Evolutionary conservation across 92 coral and sea anemone genomes (phyloP), one percentile per base, ranked within the genome.

Genomic region (Bergia sp.): DNA sequence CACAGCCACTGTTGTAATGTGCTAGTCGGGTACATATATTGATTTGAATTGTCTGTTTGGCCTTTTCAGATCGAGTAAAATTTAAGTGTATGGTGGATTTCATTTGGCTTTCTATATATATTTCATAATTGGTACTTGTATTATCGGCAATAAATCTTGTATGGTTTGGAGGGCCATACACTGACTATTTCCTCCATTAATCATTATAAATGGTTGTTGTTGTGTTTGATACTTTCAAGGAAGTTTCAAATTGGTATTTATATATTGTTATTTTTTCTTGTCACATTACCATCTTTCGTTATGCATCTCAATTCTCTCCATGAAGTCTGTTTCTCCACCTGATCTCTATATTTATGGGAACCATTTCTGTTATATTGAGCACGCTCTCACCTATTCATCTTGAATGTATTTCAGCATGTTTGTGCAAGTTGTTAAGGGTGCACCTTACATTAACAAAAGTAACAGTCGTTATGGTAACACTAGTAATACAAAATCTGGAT

Each of bases 101-200:
- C 29, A 29, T 29, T 29, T 29, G 29, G 29, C 29, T 29, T 29
- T 29, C 29, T 29, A 29, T 29, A 29, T 29, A 29, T 29, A 29
- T 29, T 29, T 29, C 29, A 29, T 29, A 29, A 29, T 29, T 29
- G 29, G 29, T 29, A 29, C 29, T 29, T 29, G 29, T 29, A 29
- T 29, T 29, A 29, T 29, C 29, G 29, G 29, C 29, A 72, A 72
- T 72, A 72, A 72, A 72, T 72, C 7, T 72, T 72, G 76, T 36
- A 36, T 72, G 43, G 76, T 72, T 23, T 29, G 76, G 76, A 72
- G 76, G 76, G 76, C 76, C 76, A 72, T 72, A 72, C 76, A 72
- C 8, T 72, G 43, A 72, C 76, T 29, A 72, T 72, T 72, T 72
- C 76, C 76, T 72, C 76, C 29, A 29, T 29, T 29, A 29, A 29